Evolutionary conservation across 2,113 vertebrate species (phyloP).

Genomic region (Ammodramus savannarum): DNA sequence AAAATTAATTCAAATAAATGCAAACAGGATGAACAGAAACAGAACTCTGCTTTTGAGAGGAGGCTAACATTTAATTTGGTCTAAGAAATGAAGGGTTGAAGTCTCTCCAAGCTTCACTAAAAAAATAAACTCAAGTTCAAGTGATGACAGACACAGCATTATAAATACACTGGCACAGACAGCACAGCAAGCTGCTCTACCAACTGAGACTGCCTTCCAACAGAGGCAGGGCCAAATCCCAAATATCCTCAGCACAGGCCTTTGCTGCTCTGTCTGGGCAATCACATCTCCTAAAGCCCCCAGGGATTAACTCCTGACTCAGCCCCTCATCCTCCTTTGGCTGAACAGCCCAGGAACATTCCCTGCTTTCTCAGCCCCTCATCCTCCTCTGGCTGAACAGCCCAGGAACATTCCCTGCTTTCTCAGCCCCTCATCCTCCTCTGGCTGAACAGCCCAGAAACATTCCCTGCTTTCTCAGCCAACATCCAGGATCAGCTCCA

Average conservation of each 20-base stretch:
- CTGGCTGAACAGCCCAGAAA: background rate
- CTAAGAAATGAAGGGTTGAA: background rate
- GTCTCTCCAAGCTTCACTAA: background rate
- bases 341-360: background rate
- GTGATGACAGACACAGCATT: background rate
- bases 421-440: fast-evolving
- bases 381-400: background rate
- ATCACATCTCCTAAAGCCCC: background rate
- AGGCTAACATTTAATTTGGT: background rate
- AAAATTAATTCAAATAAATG: background rate
- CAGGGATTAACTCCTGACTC: background rate
- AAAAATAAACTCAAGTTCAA: background rate
- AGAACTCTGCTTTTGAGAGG: background rate
- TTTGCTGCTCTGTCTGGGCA: background rate
- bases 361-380: background rate
- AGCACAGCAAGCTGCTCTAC: background rate
- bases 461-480: background rate
- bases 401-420: background rate
- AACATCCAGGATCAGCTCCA: background rate
- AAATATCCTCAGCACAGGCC: background rate
- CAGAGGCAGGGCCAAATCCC: background rate
- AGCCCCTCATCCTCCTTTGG: background rate
- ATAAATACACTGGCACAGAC: background rate
- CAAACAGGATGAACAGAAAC: background rate
- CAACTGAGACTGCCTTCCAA: background rate